A percentile compares a stretch with the other conserved stretches of the same genome.
Evolutionary conservation across 2,113 vertebrate species (phyloP).

Genomic region (Platanista minor): DNA sequence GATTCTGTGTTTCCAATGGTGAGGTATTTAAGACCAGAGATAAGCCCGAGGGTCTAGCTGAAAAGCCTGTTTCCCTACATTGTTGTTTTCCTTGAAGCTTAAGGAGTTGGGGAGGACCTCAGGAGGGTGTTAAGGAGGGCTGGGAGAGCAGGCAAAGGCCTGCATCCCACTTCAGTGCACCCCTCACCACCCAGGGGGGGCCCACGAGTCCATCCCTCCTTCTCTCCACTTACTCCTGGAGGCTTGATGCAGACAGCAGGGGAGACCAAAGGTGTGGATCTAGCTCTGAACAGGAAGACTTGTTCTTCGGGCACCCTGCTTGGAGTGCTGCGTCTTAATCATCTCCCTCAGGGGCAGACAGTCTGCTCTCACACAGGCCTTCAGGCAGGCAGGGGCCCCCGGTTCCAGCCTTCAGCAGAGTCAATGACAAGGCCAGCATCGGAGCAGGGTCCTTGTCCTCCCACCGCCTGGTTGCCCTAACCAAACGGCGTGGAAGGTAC

Average conservation of each 20-base stretch:
- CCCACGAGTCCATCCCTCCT: not conserved
- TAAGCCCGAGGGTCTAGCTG: not conserved
- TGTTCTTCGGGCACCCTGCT: not conserved
- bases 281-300: not conserved
- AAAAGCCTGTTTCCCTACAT: not conserved
- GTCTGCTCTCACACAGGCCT: not conserved
- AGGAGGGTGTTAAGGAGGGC: not conserved
- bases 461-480: not conserved
- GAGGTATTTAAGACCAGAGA: not conserved
- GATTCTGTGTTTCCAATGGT: not conserved
- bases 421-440: not conserved
- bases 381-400: not conserved
- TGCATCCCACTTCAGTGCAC: rapidly evolving
- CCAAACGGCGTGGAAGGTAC: not conserved
- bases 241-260: not conserved
- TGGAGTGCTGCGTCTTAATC: not conserved
- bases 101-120: not conserved
- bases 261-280: not conserved
- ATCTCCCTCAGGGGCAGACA: not conserved
- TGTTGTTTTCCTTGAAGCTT: not conserved
- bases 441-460: not conserved
- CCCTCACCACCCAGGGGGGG: not conserved
- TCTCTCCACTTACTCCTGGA: not conserved
- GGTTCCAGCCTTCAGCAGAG: not conserved
- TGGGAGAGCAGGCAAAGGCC: not conserved